Base-by-base conservation (phyloP, 1,140 invertebrate species). In the Myzus persicae region DNA sequence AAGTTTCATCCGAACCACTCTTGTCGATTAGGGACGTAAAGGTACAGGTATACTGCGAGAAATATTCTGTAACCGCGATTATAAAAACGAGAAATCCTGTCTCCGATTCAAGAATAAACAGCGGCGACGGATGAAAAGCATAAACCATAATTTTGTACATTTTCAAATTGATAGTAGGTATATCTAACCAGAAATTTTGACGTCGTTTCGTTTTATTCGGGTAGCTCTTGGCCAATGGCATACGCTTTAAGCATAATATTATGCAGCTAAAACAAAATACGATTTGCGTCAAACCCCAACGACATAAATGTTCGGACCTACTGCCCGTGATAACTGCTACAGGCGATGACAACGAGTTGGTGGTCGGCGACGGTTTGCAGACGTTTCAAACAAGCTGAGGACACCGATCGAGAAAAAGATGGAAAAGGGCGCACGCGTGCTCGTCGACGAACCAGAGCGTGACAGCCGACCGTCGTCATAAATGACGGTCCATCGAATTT, bases 371-470 rank as follows among this genome's bases (percentile, higher is more conserved):
- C 84, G 24, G 26, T 85, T 44, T 42, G 42, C 84, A n/a, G 26
- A 42, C 84, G 38, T 26, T 42, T 85, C 4, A 40, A 44, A 26
- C 22, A 44, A 18, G n/a, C n/a, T n/a, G n/a, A 48, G n/a, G 46
- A 89, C n/a, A 89, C n/a, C 48, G 8, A 24, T 54, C 22, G 38
- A 11, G 59, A 76, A 76, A 54, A 38, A 1, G 38, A 40, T 31
- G 24, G 18, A 89, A 54, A 54, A 89, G 51, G 18, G n/a, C 31
- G 42, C 36, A 48, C 51, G 11, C 11, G 4, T 26, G 40, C 26
- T 5, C 36, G 24, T 38, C 46, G 46, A 38, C 36, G 4, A 90
- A 90, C 89, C 89, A 90, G 89, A 90, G 89, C 89, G 18, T 67
- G 89, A 90, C 89, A 54, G 46, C 11, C 36, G 31, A 6, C 44